Conservation (phyloP, 2,113 vertebrate genomes). For the Calonectris borealis region DNA sequence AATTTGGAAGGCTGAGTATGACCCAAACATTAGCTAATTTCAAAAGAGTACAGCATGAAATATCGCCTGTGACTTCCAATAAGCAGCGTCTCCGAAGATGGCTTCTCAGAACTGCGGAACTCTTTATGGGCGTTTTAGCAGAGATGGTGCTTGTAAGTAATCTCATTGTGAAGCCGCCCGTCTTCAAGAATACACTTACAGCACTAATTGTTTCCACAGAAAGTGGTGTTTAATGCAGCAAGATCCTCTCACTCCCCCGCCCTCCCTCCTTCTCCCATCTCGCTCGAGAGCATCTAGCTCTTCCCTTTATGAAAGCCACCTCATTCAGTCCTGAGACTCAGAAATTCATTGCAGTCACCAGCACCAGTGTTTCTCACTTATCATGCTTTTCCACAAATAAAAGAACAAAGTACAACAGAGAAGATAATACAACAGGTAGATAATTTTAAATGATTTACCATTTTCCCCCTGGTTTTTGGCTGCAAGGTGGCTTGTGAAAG, state of each 20-base stretch:
- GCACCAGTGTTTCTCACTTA: neutral
- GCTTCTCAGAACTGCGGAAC: constrained; percentile 73
- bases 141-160: constrained; percentile 75
- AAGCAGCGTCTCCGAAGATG: constrained; percentile 63
- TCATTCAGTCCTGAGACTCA: neutral
- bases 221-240: constrained; percentile 75
- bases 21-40: constrained; percentile 72
- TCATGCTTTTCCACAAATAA: neutral
- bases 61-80: constrained; percentile 73
- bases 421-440: neutral
- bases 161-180: constrained; percentile 63
- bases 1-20: constrained; percentile 46
- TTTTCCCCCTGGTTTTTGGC: neutral
- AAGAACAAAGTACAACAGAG: neutral
- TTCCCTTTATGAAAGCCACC: constrained; percentile 26
- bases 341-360: neutral
- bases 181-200: constrained; percentile 76
- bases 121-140: constrained; percentile 74
- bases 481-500: neutral
- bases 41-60: constrained; percentile 49
- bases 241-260: constrained; percentile 52
- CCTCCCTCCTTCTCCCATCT: constrained; percentile 4
- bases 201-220: constrained; percentile 80
- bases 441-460: neutral
- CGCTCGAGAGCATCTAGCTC: neutral